A percentile compares a stretch with the other conserved stretches of the same genome.
These are phyloP conservation scores for Halcyon badia DNA, from an alignment of 2,797 vertebrate genomes.

Conservation along the genomic window DNA sequence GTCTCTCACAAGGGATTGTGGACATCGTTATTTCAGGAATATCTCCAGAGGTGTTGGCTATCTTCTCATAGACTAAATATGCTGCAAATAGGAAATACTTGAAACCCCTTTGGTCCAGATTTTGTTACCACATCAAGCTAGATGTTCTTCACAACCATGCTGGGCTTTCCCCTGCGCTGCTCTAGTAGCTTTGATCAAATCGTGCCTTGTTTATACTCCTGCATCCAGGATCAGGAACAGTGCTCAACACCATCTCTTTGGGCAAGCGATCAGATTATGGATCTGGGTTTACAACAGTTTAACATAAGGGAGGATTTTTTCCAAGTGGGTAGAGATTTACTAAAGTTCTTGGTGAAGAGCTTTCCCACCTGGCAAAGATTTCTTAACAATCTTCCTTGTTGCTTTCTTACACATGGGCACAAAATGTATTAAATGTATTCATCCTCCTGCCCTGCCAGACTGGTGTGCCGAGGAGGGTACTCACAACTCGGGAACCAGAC, in stretches of 20 bases:
- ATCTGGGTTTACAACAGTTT: neutral
- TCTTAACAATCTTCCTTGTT: neutral
- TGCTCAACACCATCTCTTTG: neutral
- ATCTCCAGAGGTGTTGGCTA: neutral
- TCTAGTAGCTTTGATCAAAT: neutral
- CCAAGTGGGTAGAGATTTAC: neutral
- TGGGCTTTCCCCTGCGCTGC: neutral
- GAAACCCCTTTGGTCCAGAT: neutral
- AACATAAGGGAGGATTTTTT: neutral
- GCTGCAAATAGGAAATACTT: neutral
- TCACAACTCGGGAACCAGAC: neutral
- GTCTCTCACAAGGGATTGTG: neutral
- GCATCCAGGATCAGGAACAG: neutral
- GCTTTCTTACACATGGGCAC: neutral
- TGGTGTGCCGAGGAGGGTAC: neutral
- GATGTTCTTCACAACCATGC: neutral
- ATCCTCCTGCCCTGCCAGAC: neutral
- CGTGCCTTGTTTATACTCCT: neutral
- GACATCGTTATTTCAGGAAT: neutral
- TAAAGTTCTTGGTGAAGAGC: neutral
- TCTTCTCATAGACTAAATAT: neutral
- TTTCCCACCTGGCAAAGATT: slow-evolving; percentile 20
- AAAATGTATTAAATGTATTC: neutral
- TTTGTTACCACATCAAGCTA: neutral
- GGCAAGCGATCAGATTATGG: neutral